Conservation (phyloP, 2,797 vertebrate species). For the Urophycis tenuis region DNA sequence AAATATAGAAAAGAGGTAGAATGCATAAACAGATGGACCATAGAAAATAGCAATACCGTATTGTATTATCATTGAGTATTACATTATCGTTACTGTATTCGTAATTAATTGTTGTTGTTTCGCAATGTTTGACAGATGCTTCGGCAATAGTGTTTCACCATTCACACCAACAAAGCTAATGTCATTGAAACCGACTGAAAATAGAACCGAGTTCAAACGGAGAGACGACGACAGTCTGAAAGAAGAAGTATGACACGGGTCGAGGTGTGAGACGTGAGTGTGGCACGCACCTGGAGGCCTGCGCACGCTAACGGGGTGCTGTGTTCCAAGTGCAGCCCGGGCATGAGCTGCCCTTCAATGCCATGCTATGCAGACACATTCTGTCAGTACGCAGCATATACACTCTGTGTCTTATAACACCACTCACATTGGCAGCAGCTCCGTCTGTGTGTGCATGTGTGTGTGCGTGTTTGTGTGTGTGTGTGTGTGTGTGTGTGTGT, state of each 20-base stretch:
- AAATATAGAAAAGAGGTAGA: neutral
- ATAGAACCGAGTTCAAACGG: neutral
- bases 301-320: conserved; percentile 36
- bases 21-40: neutral
- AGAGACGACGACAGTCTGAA: neutral
- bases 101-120: neutral
- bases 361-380: conserved; percentile 43
- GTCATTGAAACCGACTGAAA: neutral
- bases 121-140: neutral
- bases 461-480: neutral
- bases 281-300: conserved; percentile 37
- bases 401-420: neutral
- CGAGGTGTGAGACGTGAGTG: conserved; percentile 25
- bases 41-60: neutral
- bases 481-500: neutral
- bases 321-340: conserved; percentile 25
- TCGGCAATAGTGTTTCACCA: neutral
- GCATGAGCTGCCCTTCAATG: conserved; percentile 46
- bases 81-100: neutral
- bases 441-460: neutral
- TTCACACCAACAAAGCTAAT: neutral
- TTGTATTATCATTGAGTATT: neutral
- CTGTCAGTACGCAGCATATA: neutral
- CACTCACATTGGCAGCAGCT: neutral
- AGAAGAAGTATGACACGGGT: neutral